Evolutionary conservation across 2,888 invertebrate genomes (phyloP).

Genomic region (Drosophila testacea): DNA sequence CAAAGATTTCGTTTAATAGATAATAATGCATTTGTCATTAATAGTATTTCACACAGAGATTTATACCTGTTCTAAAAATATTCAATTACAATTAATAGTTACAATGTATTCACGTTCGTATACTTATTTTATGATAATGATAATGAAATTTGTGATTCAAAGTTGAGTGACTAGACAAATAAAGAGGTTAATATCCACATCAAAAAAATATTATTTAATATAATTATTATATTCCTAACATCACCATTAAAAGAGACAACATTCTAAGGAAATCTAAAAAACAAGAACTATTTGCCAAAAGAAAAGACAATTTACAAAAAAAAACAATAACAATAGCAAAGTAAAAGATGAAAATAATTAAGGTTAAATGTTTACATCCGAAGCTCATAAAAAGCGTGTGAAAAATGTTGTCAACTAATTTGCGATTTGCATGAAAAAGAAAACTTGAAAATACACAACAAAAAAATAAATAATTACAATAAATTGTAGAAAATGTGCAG

Average conservation of each 20-base stretch:
- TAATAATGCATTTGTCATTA: too few species aligned
- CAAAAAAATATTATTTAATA: background rate
- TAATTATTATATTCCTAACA: background rate
- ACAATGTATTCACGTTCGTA: too few species aligned
- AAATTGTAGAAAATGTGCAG: conserved; percentile 61
- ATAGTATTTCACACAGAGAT: too few species aligned
- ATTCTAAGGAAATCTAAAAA: background rate
- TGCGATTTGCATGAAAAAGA: conserved; percentile 66
- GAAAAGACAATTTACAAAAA: conserved; percentile 7
- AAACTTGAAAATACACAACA: conserved; percentile 38
- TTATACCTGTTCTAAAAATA: too few species aligned
- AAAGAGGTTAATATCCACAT: background rate
- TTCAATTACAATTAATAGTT: too few species aligned
- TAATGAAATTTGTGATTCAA: too few species aligned
- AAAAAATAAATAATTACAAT: conserved; percentile 65
- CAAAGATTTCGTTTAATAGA: too few species aligned
- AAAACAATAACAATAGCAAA: conserved; percentile 3
- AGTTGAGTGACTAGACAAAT: background rate
- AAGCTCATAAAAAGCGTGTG: conserved; percentile 76
- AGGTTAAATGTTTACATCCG: conserved; percentile 76
- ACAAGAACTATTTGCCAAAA: background rate
- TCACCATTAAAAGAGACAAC: background rate
- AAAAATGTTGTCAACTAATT: conserved; percentile 70
- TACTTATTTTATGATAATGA: too few species aligned
- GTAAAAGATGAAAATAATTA: conserved; percentile 48